Percentiles rank a stretch among this genome's conserved stretches.
Conservation (phyloP, 2,797 vertebrate genomes). For the Chrosomus eos region DNA sequence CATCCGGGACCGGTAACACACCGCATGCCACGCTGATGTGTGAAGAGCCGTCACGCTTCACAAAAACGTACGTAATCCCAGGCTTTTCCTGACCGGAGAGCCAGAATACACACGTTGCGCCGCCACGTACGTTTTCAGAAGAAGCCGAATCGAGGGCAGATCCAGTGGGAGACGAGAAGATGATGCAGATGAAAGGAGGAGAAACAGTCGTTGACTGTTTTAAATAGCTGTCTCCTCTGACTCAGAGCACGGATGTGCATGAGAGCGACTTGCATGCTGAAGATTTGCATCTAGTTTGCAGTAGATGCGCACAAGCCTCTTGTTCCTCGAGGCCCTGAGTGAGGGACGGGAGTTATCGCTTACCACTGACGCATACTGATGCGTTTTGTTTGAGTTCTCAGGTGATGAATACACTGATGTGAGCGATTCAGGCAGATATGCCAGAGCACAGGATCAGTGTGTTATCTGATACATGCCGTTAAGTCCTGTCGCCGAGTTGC, state of each 20-base stretch:
- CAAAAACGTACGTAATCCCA: slow-evolving; percentile 61
- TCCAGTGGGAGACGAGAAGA: slow-evolving; percentile 25
- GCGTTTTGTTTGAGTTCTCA: slow-evolving; percentile 22
- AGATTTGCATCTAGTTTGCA: slow-evolving; percentile 38
- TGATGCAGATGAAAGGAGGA: slow-evolving; percentile 13
- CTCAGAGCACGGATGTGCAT: slow-evolving; percentile 18
- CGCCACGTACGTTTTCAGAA: slow-evolving; percentile 20
- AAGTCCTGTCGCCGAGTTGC: neutral
- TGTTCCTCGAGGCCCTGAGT: slow-evolving; percentile 5
- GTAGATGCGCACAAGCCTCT: slow-evolving; percentile 22
- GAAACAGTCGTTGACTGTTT: slow-evolving; percentile 35
- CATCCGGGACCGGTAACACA: slow-evolving; percentile 44
- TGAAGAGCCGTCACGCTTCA: slow-evolving; percentile 63
- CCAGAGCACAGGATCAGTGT: neutral
- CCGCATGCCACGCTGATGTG: slow-evolving; percentile 65
- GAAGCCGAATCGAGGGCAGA: slow-evolving; percentile 43
- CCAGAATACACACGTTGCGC: slow-evolving; percentile 28
- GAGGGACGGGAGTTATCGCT: neutral
- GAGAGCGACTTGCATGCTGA: neutral
- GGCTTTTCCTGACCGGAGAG: slow-evolving; percentile 44
- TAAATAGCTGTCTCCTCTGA: slow-evolving; percentile 30
- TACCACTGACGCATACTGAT: slow-evolving; percentile 39
- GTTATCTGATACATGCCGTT: slow-evolving; percentile 33
- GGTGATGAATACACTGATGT: slow-evolving; percentile 34
- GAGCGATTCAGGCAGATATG: slow-evolving; percentile 29